Evolutionary conservation across 1,140 invertebrate species (phyloP).

Genomic region (Heterodera carotae): DNA sequence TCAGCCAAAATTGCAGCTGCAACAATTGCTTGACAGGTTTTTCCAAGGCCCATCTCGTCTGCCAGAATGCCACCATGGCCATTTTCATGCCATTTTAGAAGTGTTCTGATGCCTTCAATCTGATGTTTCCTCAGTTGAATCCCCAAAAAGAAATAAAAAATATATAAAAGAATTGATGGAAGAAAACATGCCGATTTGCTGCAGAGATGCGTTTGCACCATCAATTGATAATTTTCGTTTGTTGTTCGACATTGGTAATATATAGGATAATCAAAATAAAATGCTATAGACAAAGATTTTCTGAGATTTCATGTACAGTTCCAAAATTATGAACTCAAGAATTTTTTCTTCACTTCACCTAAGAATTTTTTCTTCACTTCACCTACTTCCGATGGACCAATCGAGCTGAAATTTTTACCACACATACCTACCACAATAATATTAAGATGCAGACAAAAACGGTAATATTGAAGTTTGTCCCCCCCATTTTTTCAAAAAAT

Average conservation of each 20-base stretch:
- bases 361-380: no score
- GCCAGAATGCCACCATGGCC: constrained; percentile 63
- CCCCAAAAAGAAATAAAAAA: constrained; percentile 17
- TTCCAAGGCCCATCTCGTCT: constrained; percentile 69
- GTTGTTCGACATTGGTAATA: neutral
- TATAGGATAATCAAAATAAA: no score
- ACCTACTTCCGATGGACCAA: no score
- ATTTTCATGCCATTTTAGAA: constrained; percentile 84
- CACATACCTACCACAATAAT: no score
- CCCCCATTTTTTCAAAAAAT: no score
- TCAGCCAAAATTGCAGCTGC: constrained; percentile 60
- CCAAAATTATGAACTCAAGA: no score
- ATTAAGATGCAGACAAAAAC: no score
- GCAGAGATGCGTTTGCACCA: neutral
- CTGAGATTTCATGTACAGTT: no score
- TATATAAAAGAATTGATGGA: neutral
- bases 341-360: no score
- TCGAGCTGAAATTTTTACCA: no score
- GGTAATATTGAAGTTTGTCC: no score
- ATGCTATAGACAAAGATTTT: no score
- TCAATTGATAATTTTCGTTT: neutral
- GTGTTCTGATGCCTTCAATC: constrained; percentile 97
- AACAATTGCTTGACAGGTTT: constrained; percentile 68
- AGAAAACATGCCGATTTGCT: neutral
- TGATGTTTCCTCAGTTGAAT: constrained; percentile 76